These are phyloP conservation scores for Arbacia lixula DNA, from an alignment of 53 echinoderm and acorn worm species.

Conservation along the genomic window DNA sequence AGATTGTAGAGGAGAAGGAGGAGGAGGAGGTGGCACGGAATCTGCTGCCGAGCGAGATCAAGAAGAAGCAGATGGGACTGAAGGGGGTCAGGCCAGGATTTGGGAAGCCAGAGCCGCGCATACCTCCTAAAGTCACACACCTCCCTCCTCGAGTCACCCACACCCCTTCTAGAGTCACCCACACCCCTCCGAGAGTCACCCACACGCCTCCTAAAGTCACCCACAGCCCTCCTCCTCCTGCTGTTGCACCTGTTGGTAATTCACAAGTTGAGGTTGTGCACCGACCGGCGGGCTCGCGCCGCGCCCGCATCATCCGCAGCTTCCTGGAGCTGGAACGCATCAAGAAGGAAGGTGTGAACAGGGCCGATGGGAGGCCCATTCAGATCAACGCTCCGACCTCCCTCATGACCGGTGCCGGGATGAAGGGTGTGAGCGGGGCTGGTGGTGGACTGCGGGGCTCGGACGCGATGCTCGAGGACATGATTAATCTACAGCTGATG, in stretches of 20 bases:
- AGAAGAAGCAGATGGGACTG: conserved; percentile 39
- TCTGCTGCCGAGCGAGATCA: conserved; percentile 38
- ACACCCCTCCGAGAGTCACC: not conserved
- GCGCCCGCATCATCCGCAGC: conserved; percentile 43
- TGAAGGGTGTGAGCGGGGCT: conserved; percentile 24
- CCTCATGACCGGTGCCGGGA: not conserved
- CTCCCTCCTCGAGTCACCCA: not conserved
- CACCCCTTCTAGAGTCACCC: not conserved
- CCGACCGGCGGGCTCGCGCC: conserved; percentile 34
- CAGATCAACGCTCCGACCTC: conserved; percentile 36
- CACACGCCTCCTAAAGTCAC: not conserved
- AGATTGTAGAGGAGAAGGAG: conserved; percentile 8
- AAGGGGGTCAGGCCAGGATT: conserved; percentile 6
- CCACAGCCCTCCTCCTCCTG: not conserved
- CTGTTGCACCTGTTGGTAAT: not conserved
- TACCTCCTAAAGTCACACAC: not conserved
- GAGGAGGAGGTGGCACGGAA: conserved; percentile 19
- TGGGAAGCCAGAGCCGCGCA: not conserved
- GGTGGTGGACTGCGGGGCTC: conserved; percentile 36
- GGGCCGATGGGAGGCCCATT: conserved; percentile 28
- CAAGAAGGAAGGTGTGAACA: conserved; percentile 9
- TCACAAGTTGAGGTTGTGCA: conserved; percentile 29
- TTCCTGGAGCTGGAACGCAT: conserved; percentile 47
- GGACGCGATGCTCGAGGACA: conserved; percentile 47
- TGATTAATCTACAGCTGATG: conserved; percentile 46